Evolutionary conservation across 2,888 invertebrate genomes (phyloP).

Genomic region (Nemoura dubitans): DNA sequence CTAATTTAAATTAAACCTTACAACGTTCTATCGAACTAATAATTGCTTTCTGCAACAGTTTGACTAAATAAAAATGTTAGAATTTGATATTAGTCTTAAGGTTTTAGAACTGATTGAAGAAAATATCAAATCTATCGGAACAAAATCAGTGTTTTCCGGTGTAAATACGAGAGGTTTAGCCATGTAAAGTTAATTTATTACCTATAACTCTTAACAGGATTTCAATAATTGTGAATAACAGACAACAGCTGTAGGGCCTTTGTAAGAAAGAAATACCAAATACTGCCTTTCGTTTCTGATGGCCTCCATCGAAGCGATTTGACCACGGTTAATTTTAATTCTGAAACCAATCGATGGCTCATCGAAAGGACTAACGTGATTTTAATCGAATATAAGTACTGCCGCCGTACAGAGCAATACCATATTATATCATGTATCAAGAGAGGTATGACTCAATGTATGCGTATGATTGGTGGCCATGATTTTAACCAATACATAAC

Average conservation of each 20-base stretch:
- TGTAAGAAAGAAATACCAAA: constrained; percentile 26
- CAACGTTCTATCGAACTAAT: not conserved
- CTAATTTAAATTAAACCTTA: not conserved
- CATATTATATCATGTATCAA: not conserved
- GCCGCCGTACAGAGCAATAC: not conserved
- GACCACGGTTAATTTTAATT: constrained; percentile 2
- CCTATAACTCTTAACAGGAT: not conserved
- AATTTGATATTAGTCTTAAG: not conserved
- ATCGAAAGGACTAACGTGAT: not conserved
- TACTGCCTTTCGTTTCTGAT: constrained; percentile 27
- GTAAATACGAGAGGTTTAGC: not conserved
- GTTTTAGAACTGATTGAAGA: not conserved
- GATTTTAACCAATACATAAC: not conserved
- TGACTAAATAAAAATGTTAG: not conserved
- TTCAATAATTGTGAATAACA: not conserved
- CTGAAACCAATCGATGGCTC: not conserved
- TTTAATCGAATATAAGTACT: not conserved
- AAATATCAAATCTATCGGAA: not conserved
- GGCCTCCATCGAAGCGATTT: not conserved
- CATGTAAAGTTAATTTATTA: not conserved
- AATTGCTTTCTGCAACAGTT: not conserved
- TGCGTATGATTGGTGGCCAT: not conserved
- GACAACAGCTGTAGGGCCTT: not conserved
- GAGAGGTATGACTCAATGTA: not conserved
- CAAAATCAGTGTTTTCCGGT: not conserved